Evolutionary conservation across 2,113 vertebrate genomes (phyloP), one percentile per base, ranked within the genome.

Genomic region (Dipodomys merriami): DNA sequence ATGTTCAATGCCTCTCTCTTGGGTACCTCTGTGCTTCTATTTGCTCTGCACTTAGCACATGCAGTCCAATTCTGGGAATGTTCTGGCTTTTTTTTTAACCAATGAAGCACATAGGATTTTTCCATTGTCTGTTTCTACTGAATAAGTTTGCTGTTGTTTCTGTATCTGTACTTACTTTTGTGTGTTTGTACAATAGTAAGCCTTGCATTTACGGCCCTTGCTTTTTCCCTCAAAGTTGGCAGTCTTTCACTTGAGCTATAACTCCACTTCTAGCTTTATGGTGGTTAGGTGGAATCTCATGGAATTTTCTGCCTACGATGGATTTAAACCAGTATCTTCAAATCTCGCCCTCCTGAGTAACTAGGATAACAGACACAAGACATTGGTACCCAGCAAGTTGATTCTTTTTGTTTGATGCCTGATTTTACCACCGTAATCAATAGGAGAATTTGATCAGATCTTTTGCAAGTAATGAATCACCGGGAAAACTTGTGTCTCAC

Each of bases 11-110:
- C 1, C n/a, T 68, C 20, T 90, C 84, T 80, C 86, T 25, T 4
- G 88, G 67, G 85, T 29, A 64, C 5, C 71, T 86, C 30, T 30
- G 22, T 0, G 62, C 67, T 81, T 39, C 6, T 57, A 33, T 65
- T 94, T 72, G 6, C 35, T 44, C 60, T 86, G 44, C 53, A 18
- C 6, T 6, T 94, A 73, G 49, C 22, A 29, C 13, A 12, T 11
- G 16, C 12, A 29, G 53, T 53, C 76, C n/a, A 10, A 13, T 67
- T 81, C 71, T 90, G 35, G 62, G 44, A 67, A 8, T 35, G 44
- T 35, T 80, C 49, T 44, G 53, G 39, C 19, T 8, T 23, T 90
- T 95, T 68, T 90, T 95, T 79, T 94, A 64, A 19, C 8, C 53
- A 44, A 94, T 77, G 20, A 77, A 67, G 77, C 76, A 86, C 69